Conservation (phyloP, 2,113 vertebrate species). For the Phrynosoma platyrhinos region DNA sequence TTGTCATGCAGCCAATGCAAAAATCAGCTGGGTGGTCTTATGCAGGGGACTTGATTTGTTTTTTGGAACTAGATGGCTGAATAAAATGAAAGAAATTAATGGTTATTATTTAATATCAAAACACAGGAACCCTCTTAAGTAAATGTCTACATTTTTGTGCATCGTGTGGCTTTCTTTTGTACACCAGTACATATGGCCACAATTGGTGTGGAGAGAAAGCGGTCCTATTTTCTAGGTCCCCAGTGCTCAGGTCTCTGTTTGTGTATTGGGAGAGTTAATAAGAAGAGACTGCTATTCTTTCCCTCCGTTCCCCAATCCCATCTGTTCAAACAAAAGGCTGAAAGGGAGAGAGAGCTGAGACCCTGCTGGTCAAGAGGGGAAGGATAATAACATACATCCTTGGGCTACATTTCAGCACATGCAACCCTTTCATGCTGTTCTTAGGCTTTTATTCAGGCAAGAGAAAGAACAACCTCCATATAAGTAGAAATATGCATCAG, state of each 20-base stretch:
- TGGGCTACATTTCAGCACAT: constrained; percentile 86
- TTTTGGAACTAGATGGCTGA: constrained; percentile 45
- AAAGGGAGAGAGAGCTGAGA: constrained; percentile 82
- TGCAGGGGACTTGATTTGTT: constrained; percentile 19
- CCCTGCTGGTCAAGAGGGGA: constrained; percentile 87
- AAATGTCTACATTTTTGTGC: constrained; percentile 49
- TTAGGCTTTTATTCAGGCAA: constrained; percentile 80
- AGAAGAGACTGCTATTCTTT: constrained; percentile 85
- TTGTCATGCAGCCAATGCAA: constrained; percentile 4
- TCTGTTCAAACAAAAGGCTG: constrained; percentile 88
- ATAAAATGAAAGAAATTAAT: constrained; percentile 42
- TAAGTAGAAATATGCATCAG: constrained; percentile 65
- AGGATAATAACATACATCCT: constrained; percentile 86
- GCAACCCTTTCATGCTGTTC: constrained; percentile 79
- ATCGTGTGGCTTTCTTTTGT: constrained; percentile 71
- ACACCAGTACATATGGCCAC: constrained; percentile 67
- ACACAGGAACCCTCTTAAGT: constrained; percentile 58
- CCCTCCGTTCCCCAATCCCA: constrained; percentile 80
- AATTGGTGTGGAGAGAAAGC: constrained; percentile 71
- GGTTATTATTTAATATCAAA: constrained; percentile 46
- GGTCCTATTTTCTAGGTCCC: constrained; percentile 74
- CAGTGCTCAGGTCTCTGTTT: constrained; percentile 81
- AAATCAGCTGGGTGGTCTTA: constrained; percentile 21
- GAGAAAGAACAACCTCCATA: constrained; percentile 75
- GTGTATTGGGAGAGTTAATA: constrained; percentile 84